Conservation (phyloP, 2,797 vertebrate genomes). For the Sebastes hubbsi region DNA sequence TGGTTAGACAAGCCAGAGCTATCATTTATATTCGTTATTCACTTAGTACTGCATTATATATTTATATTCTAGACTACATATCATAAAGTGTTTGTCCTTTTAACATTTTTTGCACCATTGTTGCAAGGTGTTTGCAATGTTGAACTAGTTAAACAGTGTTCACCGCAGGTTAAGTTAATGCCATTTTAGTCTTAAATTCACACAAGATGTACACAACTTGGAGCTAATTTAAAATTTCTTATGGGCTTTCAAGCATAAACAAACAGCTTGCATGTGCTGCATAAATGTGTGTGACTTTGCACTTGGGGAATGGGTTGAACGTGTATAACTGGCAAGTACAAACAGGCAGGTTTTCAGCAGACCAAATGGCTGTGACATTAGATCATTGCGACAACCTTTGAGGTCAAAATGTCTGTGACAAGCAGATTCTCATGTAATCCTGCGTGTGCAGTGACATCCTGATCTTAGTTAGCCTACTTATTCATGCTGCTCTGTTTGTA, state of each 20-base stretch:
- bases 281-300: not conserved
- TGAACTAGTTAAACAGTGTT: not conserved
- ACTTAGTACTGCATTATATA: not conserved
- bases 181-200: not conserved
- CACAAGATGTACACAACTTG: not conserved
- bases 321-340: not conserved
- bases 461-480: conserved; percentile 31
- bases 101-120: not conserved
- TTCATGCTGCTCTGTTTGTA: conserved; percentile 25
- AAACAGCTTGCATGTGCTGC: not conserved
- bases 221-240: not conserved
- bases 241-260: not conserved
- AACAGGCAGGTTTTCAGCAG: not conserved
- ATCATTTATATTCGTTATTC: not conserved
- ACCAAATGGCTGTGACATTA: not conserved
- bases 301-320: not conserved
- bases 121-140: not conserved
- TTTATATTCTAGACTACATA: not conserved
- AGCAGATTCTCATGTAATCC: conserved; percentile 6
- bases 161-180: not conserved
- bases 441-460: not conserved
- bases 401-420: conserved; percentile 13
- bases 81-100: not conserved
- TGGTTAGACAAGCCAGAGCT: not conserved
- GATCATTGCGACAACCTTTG: conserved; percentile 7